Percentiles rank a stretch among this genome's conserved stretches.
These are phyloP conservation scores for Morelia viridis DNA, from an alignment of 2,797 vertebrate genomes.

Conservation along the genomic window DNA sequence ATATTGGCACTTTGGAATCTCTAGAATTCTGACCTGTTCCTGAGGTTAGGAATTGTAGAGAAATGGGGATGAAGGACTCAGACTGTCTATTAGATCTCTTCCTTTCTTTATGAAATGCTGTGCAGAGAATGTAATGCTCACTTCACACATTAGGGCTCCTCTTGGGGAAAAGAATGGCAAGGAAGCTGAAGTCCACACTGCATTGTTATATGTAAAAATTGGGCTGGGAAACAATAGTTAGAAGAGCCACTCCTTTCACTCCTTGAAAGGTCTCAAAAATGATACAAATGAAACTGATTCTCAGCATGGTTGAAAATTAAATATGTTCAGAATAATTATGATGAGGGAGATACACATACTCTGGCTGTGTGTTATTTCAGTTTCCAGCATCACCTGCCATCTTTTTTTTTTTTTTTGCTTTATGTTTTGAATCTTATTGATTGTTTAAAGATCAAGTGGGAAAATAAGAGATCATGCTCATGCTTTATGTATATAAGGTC, in stretches of 20 bases:
- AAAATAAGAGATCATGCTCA: background rate
- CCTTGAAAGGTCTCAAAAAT: background rate
- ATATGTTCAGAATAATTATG: background rate
- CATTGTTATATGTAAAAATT: background rate
- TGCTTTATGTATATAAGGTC: background rate
- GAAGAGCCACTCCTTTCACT: background rate
- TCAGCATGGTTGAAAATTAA: background rate
- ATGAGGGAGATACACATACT: background rate
- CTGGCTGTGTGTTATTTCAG: background rate
- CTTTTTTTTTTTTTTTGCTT: background rate
- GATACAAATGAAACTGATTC: background rate
- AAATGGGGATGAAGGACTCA: background rate
- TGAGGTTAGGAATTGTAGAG: background rate
- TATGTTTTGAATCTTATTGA: background rate
- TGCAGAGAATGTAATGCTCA: background rate
- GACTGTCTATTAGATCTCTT: background rate
- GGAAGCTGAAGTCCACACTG: background rate
- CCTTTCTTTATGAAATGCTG: background rate
- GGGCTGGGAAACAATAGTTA: background rate
- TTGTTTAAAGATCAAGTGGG: conserved; percentile 12
- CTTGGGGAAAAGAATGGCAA: background rate
- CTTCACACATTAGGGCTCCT: background rate
- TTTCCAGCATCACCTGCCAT: background rate
- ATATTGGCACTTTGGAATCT: background rate
- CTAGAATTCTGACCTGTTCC: background rate